Evolutionary conservation across 2,888 invertebrate species (phyloP).

Genomic region (Pocota personata): DNA sequence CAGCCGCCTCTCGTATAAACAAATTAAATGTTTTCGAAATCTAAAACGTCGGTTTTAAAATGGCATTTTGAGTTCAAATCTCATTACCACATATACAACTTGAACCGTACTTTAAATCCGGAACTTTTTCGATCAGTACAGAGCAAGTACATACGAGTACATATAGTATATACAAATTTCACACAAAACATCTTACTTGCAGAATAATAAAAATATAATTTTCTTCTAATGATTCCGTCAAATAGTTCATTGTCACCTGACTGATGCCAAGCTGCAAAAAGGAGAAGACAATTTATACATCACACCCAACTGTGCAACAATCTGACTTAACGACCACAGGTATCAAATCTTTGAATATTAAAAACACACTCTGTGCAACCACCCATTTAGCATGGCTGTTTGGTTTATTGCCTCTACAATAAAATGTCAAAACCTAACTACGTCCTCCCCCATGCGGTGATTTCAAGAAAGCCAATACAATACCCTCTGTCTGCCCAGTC

Average conservation of each 20-base stretch:
- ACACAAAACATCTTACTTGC: too few species aligned
- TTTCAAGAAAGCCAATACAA: constrained; percentile 65
- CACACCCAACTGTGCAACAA: constrained; percentile 59
- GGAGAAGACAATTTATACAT: constrained; percentile 55
- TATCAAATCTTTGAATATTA: constrained; percentile 59
- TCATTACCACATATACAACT: too few species aligned
- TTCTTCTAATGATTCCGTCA: not conserved
- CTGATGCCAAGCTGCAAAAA: not conserved
- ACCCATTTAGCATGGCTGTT: constrained; percentile 64
- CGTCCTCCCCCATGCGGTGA: constrained; percentile 67
- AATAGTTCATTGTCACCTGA: constrained; percentile 22
- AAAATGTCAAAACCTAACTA: constrained; percentile 54
- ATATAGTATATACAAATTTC: too few species aligned
- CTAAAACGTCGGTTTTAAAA: too few species aligned
- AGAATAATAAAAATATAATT: too few species aligned
- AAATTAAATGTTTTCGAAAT: too few species aligned
- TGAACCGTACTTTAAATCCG: too few species aligned
- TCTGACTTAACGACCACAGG: constrained; percentile 48
- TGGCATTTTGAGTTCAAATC: too few species aligned
- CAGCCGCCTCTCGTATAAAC: too few species aligned
- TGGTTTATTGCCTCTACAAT: constrained; percentile 68
- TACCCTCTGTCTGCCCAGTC: not conserved
- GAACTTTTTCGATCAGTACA: too few species aligned
- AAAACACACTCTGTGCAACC: constrained; percentile 64
- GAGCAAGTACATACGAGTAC: too few species aligned